These are phyloP conservation scores for Catostomus latipinnis DNA, from an alignment of 2,797 vertebrate species.

Conservation along the genomic window DNA sequence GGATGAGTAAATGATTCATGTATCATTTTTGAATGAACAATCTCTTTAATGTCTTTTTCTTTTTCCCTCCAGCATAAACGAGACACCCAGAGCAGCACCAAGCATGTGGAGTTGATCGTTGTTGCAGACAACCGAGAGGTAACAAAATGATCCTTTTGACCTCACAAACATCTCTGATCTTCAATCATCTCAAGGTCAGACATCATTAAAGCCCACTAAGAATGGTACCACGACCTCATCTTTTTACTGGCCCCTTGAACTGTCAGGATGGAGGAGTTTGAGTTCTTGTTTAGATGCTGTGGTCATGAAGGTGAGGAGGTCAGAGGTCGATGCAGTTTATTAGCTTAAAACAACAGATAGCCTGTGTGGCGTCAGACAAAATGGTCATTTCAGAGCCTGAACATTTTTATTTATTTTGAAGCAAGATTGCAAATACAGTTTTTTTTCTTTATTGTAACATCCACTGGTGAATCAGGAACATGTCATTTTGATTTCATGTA, in stretches of 20 bases:
- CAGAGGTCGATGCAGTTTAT: slow-evolving; percentile 50
- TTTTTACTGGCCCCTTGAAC: neutral
- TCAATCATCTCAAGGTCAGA: neutral
- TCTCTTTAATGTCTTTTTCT: neutral
- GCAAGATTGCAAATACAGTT: no score
- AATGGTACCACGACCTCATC: slow-evolving; percentile 5
- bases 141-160: slow-evolving; percentile 64
- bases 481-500: no score
- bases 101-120: slow-evolving; percentile 97
- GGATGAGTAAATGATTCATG: no score
- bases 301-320: slow-evolving; percentile 1
- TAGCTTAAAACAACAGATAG: no score
- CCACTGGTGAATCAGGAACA: no score
- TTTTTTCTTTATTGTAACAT: no score
- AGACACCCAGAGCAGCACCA: slow-evolving; percentile 87
- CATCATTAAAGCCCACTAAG: neutral
- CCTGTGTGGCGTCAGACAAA: no score
- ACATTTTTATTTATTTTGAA: no score
- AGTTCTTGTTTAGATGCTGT: slow-evolving; percentile 1
- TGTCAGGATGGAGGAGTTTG: slow-evolving; percentile 4
- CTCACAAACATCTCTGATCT: slow-evolving; percentile 29
- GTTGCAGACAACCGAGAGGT: slow-evolving; percentile 99
- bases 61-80: slow-evolving; percentile 87
- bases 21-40: no score
- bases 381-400: no score